Evolutionary conservation across 2,797 vertebrate genomes (phyloP).

Genomic region (Aulostomus chinensis): DNA sequence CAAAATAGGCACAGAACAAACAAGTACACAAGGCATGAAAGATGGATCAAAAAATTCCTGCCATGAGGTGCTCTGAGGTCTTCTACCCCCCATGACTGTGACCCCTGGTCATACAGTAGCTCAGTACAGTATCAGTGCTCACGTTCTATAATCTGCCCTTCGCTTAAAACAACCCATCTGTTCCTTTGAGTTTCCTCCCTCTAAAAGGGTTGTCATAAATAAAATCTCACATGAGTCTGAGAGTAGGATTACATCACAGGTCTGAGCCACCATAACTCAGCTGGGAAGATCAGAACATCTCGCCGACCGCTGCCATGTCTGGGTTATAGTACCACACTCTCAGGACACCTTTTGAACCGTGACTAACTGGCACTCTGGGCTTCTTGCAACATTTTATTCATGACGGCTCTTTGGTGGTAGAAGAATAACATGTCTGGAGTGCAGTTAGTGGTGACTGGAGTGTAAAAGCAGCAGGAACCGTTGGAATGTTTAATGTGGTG

Average conservation of each 20-base stretch:
- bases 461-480: constrained; percentile 2
- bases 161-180: constrained; percentile 11
- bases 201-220: constrained; percentile 46
- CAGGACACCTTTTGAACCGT: constrained; percentile 28
- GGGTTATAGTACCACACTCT: too few species aligned
- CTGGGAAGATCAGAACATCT: too few species aligned
- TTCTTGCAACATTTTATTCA: constrained; percentile 38
- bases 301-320: too few species aligned
- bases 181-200: constrained; percentile 2
- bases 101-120: too few species aligned
- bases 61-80: too few species aligned
- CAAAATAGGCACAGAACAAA: too few species aligned
- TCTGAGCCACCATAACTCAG: constrained; percentile 12
- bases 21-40: too few species aligned
- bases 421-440: constrained; percentile 18
- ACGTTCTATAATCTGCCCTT: too few species aligned
- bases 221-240: constrained; percentile 45
- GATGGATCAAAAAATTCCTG: too few species aligned
- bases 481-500: not conserved
- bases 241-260: constrained; percentile 44
- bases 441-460: not conserved
- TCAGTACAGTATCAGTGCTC: not conserved
- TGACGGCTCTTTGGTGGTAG: constrained; percentile 17
- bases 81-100: too few species aligned
- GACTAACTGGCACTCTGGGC: constrained; percentile 9